Base-by-base conservation (phyloP, 2,113 vertebrate genomes). In the Setophaga kirtlandii region DNA sequence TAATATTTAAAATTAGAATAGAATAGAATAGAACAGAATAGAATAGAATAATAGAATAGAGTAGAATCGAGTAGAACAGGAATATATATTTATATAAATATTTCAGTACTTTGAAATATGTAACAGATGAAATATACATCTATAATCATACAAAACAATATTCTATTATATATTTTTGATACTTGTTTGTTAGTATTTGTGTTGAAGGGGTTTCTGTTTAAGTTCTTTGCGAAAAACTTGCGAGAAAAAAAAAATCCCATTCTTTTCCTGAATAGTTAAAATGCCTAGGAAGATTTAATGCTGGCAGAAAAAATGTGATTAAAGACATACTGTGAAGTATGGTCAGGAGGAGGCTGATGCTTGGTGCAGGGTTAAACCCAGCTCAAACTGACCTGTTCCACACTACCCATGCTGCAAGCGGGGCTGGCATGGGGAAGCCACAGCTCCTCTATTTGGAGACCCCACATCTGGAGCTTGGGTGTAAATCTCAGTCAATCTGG, bases 361-460 rank as follows among this genome's bases (percentile, higher is more conserved):
- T 37, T 9, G 2, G 62, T 24, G 30, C 15, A 4, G 56, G 46
- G 59, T 75, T 86, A 69, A 93, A 62, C 58, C 52, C 4, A 2
- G 58, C 67, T 93, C 42, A 68, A 39, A 22, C 42, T 6, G 4
- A 67, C 56, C 62, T 13, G 11, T 62, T 75, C 68, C 0, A 0
- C 0, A 0, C 33, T 74, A 68, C 59, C 67, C 6, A 0, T 46
- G 35, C 73, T 11, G 3, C 59, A 28, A 62, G 60, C 0, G 0
- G 50, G 39, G 49, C 37, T 67, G 7, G 23, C 30, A 3, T 0
- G 2, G 52, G 59, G 28, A 62, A 76, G 7, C 17, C 0, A 0
- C 47, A 68, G 16, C 28, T 67, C 44, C 58, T 85, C 71, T 79
- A 33, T 44, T 44, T 60, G 67, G 44, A 76, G 15, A 84, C 12